Evolutionary conservation across 53 echinoderm and acorn worm species (phyloP).

Genomic region (Crossaster papposus): DNA sequence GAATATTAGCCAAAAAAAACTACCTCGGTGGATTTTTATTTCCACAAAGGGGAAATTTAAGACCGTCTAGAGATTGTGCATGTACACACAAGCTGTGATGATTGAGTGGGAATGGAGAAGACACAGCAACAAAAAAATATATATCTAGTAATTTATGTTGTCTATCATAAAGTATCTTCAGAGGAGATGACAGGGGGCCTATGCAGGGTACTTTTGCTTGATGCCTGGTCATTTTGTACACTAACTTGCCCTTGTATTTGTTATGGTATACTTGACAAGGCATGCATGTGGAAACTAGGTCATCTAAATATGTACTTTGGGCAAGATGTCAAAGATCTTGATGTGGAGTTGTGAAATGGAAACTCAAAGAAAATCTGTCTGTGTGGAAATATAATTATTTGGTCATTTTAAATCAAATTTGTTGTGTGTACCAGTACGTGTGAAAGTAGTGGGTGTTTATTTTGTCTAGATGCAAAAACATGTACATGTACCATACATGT

Average conservation of each 20-base stretch:
- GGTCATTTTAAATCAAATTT: background rate
- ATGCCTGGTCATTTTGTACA: background rate
- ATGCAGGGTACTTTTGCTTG: background rate
- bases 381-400: background rate
- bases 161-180: slow-evolving; percentile 20
- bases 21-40: background rate
- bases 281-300: slow-evolving; percentile 5
- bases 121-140: slow-evolving; percentile 1
- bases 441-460: background rate
- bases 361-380: background rate
- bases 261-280: slow-evolving; percentile 11
- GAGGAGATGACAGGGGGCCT: slow-evolving; percentile 30
- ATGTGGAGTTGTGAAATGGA: background rate
- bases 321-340: background rate
- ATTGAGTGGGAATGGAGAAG: slow-evolving; percentile 12
- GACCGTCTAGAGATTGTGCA: background rate
- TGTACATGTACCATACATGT: background rate
- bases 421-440: background rate
- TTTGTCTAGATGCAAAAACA: background rate
- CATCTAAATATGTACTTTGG: slow-evolving; percentile 25
- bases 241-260: slow-evolving; percentile 6
- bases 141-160: slow-evolving; percentile 38
- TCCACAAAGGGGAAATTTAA: background rate
- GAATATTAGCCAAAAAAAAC: background rate
- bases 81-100: slow-evolving; percentile 26